These are phyloP conservation scores for Palloptera scutellata DNA, from an alignment of 2,888 invertebrate genomes.

Conservation along the genomic window DNA sequence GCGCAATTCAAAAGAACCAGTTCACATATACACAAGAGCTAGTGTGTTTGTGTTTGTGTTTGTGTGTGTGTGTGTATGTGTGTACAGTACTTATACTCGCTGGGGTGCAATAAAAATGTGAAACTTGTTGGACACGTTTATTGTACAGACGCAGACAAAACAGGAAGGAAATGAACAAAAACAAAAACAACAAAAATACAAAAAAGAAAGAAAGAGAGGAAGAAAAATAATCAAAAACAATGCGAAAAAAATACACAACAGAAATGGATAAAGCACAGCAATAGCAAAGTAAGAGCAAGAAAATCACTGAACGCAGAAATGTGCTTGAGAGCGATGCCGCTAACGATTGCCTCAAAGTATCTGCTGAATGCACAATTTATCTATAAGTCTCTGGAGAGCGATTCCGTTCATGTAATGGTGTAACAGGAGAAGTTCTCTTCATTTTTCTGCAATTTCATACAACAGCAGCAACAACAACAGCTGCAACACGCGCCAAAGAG, in stretches of 20 bases:
- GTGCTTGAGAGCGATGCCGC: constrained; percentile 17
- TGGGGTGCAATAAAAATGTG: no score
- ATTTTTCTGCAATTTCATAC: no score
- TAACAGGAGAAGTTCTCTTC: no score
- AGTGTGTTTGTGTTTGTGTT: constrained; percentile 18
- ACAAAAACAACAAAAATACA: neutral
- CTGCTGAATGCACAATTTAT: constrained; percentile 8
- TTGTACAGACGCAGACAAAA: neutral
- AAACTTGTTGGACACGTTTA: no score
- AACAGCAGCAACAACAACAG: no score
- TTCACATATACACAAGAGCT: constrained; percentile 1
- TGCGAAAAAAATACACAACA: neutral
- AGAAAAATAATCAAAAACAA: constrained; percentile 3
- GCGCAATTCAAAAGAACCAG: neutral
- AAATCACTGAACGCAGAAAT: constrained; percentile 1
- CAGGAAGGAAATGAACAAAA: neutral
- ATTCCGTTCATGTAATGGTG: no score
- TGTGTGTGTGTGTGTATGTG: constrained; percentile 11
- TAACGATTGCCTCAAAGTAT: constrained; percentile 28
- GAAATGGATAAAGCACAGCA: neutral
- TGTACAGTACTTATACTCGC: constrained; percentile 13
- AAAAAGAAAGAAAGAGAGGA: neutral
- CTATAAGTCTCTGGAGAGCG: no score
- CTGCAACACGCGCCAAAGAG: no score
- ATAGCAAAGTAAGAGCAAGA: neutral